These are phyloP conservation scores for Sceloporus undulatus DNA, from an alignment of 2,113 vertebrate genomes.

Conservation along the genomic window DNA sequence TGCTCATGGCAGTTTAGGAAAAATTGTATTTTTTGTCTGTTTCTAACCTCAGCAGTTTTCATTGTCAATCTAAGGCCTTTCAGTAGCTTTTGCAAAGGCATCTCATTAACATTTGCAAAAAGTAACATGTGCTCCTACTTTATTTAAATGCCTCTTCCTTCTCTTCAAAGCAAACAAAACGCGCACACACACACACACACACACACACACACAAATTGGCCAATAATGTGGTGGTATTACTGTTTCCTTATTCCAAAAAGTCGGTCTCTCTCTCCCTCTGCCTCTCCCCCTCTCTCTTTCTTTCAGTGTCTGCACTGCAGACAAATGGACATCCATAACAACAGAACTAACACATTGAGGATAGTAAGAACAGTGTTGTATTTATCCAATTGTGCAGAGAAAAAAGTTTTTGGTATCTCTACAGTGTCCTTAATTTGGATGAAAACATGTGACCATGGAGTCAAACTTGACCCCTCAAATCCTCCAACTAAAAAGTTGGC, in stretches of 20 bases:
- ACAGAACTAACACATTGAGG: background rate
- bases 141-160: background rate
- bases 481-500: too few species aligned
- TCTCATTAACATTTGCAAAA: conserved; percentile 11
- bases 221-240: background rate
- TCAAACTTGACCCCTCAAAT: too few species aligned
- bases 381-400: background rate
- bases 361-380: background rate
- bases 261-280: too few species aligned
- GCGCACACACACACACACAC: too few species aligned
- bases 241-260: background rate
- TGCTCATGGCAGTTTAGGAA: background rate
- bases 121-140: background rate
- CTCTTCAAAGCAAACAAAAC: background rate
- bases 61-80: background rate
- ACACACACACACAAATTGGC: background rate
- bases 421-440: background rate
- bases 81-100: background rate
- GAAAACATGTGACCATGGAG: too few species aligned
- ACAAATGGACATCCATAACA: background rate
- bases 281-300: background rate
- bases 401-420: background rate
- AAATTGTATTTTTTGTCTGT: background rate
- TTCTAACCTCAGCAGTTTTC: background rate
- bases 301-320: background rate